Percentiles rank a stretch among this genome's conserved stretches.
Conservation (phyloP, 2,888 invertebrate genomes). For the Parnassius mnemosyne region DNA sequence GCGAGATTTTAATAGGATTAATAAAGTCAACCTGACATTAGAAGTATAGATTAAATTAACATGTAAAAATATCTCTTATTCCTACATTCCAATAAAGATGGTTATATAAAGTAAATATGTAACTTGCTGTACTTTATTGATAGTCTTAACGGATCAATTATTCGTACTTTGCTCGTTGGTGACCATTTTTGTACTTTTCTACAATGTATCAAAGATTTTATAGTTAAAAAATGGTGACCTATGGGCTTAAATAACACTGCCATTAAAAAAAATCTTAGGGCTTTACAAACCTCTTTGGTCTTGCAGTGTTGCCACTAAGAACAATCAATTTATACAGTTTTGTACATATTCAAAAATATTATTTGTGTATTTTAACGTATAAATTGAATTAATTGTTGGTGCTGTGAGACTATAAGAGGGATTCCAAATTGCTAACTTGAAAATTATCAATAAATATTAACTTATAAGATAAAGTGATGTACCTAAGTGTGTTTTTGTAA, state of each 20-base stretch:
- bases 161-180: conserved; percentile 66
- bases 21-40: conserved; percentile 14
- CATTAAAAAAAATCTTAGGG: conserved; percentile 44
- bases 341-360: not conserved
- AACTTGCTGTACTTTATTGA: conserved; percentile 47
- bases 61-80: conserved; percentile 33
- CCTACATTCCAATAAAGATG: conserved; percentile 53
- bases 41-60: conserved; percentile 18
- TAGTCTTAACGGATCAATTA: conserved; percentile 66
- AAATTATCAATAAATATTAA: conserved; percentile 27
- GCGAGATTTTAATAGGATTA: conserved; percentile 14
- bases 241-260: conserved; percentile 56
- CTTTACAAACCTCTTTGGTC: conserved; percentile 18
- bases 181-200: conserved; percentile 47
- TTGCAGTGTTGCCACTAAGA: conserved; percentile 13
- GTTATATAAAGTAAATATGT: conserved; percentile 33
- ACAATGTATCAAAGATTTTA: conserved; percentile 16
- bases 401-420: conserved; percentile 51
- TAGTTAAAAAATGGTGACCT: conserved; percentile 47
- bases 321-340: not conserved
- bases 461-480: conserved; percentile 34
- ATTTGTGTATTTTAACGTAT: not conserved
- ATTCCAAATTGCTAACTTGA: conserved; percentile 33
- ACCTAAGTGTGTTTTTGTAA: conserved; percentile 41
- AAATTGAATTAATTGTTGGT: conserved; percentile 32